Evolutionary conservation across 2,888 invertebrate genomes (phyloP).

Genomic region (Metopia argyrocephala): DNA sequence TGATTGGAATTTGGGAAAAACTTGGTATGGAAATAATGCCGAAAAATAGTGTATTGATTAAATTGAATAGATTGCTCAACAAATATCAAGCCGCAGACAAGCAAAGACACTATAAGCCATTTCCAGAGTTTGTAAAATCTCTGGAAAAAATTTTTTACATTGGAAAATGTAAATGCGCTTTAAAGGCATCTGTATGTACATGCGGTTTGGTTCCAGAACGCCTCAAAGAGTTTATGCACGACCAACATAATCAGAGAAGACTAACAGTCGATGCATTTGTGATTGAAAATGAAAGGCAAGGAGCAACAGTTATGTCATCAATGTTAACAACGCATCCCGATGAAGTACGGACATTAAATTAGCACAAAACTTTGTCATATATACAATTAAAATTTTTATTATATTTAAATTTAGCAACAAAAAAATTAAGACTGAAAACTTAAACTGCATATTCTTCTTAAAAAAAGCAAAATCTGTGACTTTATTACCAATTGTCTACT

Average conservation of each 20-base stretch:
- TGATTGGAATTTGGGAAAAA: slow-evolving; percentile 47
- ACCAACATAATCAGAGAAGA: slow-evolving; percentile 42
- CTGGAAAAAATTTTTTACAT: no score
- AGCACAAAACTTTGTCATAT: no score
- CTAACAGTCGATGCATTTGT: slow-evolving; percentile 37
- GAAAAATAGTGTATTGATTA: slow-evolving; percentile 27
- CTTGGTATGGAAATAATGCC: slow-evolving; percentile 40
- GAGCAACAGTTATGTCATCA: slow-evolving; percentile 44
- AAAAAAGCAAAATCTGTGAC: neutral
- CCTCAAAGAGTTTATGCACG: slow-evolving; percentile 45
- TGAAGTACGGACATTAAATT: no score
- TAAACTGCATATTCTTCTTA: neutral
- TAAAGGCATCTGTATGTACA: slow-evolving; percentile 44
- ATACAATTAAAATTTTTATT: no score
- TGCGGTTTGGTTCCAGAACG: slow-evolving; percentile 48
- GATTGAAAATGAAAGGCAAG: slow-evolving; percentile 41
- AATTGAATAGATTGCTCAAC: no score
- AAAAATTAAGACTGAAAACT: neutral
- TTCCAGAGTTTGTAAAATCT: slow-evolving; percentile 12
- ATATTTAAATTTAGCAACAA: no score
- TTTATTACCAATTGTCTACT: neutral
- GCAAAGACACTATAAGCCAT: neutral
- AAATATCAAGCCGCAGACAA: slow-evolving; percentile 5
- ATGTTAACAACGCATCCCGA: slow-evolving; percentile 40
- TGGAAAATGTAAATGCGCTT: slow-evolving; percentile 50